Evolutionary conservation across 2,113 vertebrate genomes (phyloP), one percentile per base, ranked within the genome.

Genomic region (Periophthalmus modestus): DNA sequence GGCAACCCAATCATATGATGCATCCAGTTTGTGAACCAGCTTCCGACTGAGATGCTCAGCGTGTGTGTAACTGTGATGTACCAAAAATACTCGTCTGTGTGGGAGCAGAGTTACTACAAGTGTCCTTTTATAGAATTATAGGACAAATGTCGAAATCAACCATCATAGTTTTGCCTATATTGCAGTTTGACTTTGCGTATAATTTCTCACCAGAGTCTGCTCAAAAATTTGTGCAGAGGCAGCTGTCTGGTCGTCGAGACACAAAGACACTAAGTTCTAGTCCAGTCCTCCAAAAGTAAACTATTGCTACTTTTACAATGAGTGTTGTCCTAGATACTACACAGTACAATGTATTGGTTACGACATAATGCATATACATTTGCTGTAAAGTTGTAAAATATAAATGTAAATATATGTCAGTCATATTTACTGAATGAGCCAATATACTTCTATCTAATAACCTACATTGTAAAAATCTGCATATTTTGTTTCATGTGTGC

Each of bases 41-140:
- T 72, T 78, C 67, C 15, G 4, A 77, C 19, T 0, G 68, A 77
- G 73, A 65, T 14, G 48, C 76, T 85, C 81, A 74, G 66, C 67
- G 74, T 75, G 63, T 73, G 81, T 79, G 78, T 74, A 81, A 75
- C 66, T 69, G 72, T 73, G 48, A 55, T 72, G 68, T 80, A 39
- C 39, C 65, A 62, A 68, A 66, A 73, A 47, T 34, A 69, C 9
- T 34, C 19, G 62, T 57, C 50, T 68, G 52, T 58, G 36, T 47
- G 14, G 28, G 57, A 68, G 21, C 46, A 15, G 46, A 34, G n/a
- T 66, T 28, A 59, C 58, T 47, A 66, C 13, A 59, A 47, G 48
- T 61, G 58, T 57, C 73, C 50, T 77, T 57, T 65, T 43, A 28
- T 58, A n/a, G 48, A 55, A 55, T 55, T 47, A 70, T 73, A 39